Percentiles rank a stretch among this genome's conserved stretches.
These are phyloP conservation scores for Triplophysa dalaica DNA, from an alignment of 2,113 vertebrate genomes.

Conservation along the genomic window DNA sequence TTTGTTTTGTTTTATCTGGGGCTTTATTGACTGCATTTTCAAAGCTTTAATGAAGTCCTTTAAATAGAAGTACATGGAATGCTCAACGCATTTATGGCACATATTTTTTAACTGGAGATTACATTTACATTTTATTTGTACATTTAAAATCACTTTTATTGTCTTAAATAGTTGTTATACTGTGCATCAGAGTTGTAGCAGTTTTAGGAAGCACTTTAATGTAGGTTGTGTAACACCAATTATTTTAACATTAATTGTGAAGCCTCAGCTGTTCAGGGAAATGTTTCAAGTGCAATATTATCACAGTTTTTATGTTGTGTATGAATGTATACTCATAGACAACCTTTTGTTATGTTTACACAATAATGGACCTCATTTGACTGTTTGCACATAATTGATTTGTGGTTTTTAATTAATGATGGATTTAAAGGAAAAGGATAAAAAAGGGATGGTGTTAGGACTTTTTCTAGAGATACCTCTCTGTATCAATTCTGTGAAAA, in stretches of 20 bases:
- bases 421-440: not conserved
- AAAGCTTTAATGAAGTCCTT: conserved; percentile 65
- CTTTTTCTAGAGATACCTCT: not conserved
- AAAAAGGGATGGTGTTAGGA: not conserved
- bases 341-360: conserved; percentile 14
- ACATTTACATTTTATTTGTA: not conserved
- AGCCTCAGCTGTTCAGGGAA: not conserved
- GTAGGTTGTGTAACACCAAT: not conserved
- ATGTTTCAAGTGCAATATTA: not conserved
- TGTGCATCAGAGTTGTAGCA: not conserved
- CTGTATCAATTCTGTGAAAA: too few relatives aligned
- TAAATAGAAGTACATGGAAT: conserved; percentile 24
- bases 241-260: not conserved
- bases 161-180: not conserved
- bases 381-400: conserved; percentile 1
- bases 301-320: not conserved
- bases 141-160: not conserved
- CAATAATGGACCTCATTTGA: not conserved
- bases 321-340: not conserved
- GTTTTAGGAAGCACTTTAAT: not conserved
- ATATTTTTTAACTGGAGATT: not conserved
- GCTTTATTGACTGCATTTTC: conserved; percentile 81
- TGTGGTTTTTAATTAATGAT: not conserved
- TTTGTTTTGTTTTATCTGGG: conserved; percentile 77
- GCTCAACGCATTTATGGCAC: not conserved